phyloP scores from a whole-genome alignment of 2,113 vertebrate species.

The Corythornis madagascariensis region DNA sequence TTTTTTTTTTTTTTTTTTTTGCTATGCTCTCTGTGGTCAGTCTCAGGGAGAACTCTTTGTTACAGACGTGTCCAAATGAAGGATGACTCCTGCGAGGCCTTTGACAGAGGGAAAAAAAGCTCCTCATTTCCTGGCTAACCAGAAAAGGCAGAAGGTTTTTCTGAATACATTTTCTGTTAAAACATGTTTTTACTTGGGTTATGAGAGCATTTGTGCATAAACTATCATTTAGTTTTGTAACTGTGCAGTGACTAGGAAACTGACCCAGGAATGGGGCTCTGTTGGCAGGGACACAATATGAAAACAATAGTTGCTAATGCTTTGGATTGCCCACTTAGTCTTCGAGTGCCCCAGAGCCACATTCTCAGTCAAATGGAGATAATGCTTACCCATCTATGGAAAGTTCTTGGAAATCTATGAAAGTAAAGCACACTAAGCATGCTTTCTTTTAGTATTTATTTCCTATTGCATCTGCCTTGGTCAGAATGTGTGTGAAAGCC shows the following conservation, averaged over 20 bases:
- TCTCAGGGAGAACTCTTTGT: conserved; percentile 8
- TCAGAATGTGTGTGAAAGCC: background rate
- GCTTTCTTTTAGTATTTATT: background rate
- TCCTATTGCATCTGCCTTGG: background rate
- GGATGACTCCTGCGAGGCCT: conserved; percentile 16
- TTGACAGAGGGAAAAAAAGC: conserved; percentile 28
- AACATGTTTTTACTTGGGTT: background rate
- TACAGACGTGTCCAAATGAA: conserved; percentile 19
- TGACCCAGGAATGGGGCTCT: background rate
- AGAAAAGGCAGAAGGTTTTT: conserved; percentile 5
- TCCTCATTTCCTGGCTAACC: conserved; percentile 15
- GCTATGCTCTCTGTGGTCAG: background rate
- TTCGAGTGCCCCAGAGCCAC: background rate
- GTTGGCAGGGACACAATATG: background rate
- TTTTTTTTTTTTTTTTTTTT: background rate
- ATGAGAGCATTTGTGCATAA: conserved; percentile 8
- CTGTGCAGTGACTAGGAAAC: background rate
- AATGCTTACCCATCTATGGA: background rate
- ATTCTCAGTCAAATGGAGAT: background rate
- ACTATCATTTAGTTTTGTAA: background rate
- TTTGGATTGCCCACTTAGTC: background rate
- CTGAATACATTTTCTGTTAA: conserved; percentile 11
- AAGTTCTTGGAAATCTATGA: background rate
- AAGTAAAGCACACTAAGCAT: background rate
- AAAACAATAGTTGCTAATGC: background rate